Evolutionary conservation across 2,113 vertebrate genomes (phyloP).

Genomic region (Podarcis cretensis): DNA sequence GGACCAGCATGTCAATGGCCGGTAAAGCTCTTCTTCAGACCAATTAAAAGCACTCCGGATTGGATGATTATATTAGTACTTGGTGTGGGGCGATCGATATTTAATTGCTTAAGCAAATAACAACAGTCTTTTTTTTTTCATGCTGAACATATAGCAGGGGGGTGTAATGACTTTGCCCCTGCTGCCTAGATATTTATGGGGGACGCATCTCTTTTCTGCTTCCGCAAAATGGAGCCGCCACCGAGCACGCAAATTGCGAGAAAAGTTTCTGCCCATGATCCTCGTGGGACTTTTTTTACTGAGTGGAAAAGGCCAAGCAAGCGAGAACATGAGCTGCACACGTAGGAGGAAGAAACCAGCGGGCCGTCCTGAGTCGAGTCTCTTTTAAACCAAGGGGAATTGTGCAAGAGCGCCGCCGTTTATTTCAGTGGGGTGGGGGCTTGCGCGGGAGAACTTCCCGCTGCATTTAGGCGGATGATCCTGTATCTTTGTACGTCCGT

Average conservation of each 20-base stretch:
- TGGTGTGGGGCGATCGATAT: constrained; percentile 7
- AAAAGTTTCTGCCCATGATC: background rate
- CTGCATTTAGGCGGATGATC: background rate
- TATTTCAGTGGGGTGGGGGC: background rate
- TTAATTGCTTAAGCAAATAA: background rate
- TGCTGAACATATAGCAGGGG: background rate
- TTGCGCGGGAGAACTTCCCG: background rate
- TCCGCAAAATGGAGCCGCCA: background rate
- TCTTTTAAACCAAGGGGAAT: background rate
- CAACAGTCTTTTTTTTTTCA: background rate
- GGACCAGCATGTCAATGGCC: background rate
- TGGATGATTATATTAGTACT: background rate
- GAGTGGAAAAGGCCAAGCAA: background rate
- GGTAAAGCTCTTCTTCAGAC: constrained; percentile 30
- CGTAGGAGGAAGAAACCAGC: background rate
- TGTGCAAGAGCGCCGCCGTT: background rate
- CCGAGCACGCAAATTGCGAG: background rate
- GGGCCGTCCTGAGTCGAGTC: too few species aligned
- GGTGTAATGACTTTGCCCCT: too few species aligned
- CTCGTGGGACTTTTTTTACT: background rate
- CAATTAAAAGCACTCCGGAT: background rate
- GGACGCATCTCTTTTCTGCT: background rate
- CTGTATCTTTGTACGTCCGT: background rate
- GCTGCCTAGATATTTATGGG: background rate
- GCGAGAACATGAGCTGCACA: background rate